Base-by-base conservation (phyloP, 53 echinoderm and acorn worm genomes). In the Echinometra lucunter region DNA sequence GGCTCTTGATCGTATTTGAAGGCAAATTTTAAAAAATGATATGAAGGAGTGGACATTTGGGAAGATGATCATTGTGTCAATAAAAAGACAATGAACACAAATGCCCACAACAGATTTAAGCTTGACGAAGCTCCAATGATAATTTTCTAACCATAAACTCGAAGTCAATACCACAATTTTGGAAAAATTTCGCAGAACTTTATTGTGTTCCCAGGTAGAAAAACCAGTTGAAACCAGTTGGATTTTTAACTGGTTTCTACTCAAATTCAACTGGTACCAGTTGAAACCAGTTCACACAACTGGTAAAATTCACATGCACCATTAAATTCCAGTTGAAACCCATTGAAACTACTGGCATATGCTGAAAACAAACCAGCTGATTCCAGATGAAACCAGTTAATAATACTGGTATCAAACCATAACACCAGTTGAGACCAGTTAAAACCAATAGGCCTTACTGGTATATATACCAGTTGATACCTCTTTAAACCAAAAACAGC, bases 271-370 rank as follows among this genome's bases (percentile, higher is more conserved):
- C 78, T 78, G 78, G 78, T 78, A 78, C 78, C 78, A 78, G 30
- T 78, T 78, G 35, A 78, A 78, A 78, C 78, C 35, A 78, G 78
- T 78, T 78, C 34, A 78, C 78, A 78, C 78, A 78, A 78, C 32
- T 78, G 78, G 78, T 78, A 78, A 78, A 21, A 16, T 78, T 37
- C 35, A 78, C 78, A 78, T 27, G 40, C 78, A 27, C 78, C 78
- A 78, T 18, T 78, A 78, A 32, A 78, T 78, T 13, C 78, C 78
- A 35, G 30, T 78, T 78, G 32, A 28, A 78, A 13, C 32, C 78
- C 78, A 78, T 78, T 78, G 78, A 32, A 18, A 13, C 78, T 35
- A 78, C 78, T 78, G 78, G 35, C 40, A 40, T 35, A 35, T 78
- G 40, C 35, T 78, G 78, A 78, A 78, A 78, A 78, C 78, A 78